Percentiles rank a stretch among this genome's conserved stretches.
phyloP scores from a whole-genome alignment of 2,797 vertebrate species.

The Macrochelys suwanniensis region DNA sequence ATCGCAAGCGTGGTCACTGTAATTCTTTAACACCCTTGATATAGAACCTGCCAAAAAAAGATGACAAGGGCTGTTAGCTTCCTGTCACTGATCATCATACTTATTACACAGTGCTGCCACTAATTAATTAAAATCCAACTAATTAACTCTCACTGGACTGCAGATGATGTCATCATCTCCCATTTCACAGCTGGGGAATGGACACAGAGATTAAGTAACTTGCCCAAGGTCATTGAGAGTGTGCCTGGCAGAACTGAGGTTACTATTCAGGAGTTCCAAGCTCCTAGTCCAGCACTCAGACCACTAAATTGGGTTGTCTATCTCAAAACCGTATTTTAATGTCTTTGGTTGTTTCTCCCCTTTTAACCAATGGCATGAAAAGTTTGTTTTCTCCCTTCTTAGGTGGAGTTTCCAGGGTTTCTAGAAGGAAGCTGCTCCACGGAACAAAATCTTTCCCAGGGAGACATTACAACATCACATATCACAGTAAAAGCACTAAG shows the following conservation, averaged over 20 bases:
- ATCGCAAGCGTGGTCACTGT: slow-evolving; percentile 90
- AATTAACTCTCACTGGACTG: not conserved
- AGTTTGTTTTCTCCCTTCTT: not conserved
- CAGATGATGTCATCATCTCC: not conserved
- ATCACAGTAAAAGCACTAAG: not conserved
- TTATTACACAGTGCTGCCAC: not conserved
- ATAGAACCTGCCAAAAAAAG: slow-evolving; percentile 85
- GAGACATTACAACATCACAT: not conserved
- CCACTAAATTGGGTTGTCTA: not conserved
- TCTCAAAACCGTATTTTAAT: not conserved
- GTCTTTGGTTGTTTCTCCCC: not conserved
- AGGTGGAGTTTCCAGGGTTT: not conserved
- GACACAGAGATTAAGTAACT: not conserved
- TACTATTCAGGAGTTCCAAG: not conserved
- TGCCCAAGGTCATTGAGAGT: not conserved
- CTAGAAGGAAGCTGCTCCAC: not conserved
- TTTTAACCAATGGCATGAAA: not conserved
- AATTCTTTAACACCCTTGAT: slow-evolving; percentile 89
- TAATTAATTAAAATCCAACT: not conserved
- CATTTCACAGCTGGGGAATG: not conserved
- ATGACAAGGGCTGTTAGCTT: not conserved
- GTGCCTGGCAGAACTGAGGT: not conserved
- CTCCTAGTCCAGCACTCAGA: accelerated
- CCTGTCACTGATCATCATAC: not conserved
- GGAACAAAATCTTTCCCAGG: not conserved